Percentiles rank a stretch among this genome's conserved stretches.
Conservation (phyloP, 2,888 invertebrate genomes). For the Philereme vetulata region DNA sequence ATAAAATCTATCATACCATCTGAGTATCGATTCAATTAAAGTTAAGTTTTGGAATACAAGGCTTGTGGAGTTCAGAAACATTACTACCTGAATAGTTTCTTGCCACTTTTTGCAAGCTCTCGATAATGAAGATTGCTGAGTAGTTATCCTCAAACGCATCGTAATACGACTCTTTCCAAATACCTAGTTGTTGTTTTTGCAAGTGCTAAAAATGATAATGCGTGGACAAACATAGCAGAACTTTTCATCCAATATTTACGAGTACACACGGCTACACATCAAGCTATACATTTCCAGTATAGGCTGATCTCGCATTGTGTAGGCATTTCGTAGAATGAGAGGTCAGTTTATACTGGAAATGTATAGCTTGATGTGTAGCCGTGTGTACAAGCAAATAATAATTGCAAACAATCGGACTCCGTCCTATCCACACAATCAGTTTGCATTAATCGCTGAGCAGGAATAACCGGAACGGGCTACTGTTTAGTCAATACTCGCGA, state of each 20-base stretch:
- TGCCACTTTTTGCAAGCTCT: not conserved
- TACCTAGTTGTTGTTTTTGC: slow-evolving; percentile 8
- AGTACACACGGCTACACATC: too few relatives aligned
- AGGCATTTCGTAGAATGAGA: too few relatives aligned
- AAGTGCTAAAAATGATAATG: slow-evolving; percentile 16
- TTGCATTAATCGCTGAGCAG: slow-evolving; percentile 45
- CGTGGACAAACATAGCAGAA: slow-evolving; percentile 30
- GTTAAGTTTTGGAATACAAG: too few relatives aligned
- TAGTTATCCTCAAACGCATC: not conserved
- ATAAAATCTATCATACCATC: not conserved
- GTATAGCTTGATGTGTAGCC: too few relatives aligned
- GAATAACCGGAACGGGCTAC: slow-evolving; percentile 45
- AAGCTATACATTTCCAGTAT: too few relatives aligned
- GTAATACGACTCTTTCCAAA: slow-evolving; percentile 1
- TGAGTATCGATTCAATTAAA: not conserved
- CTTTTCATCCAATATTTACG: slow-evolving; percentile 31
- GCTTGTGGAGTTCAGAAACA: too few relatives aligned
- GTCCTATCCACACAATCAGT: slow-evolving; percentile 42
- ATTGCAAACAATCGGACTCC: slow-evolving; percentile 42
- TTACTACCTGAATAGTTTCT: not conserved
- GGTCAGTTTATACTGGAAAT: too few relatives aligned
- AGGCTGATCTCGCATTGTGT: too few relatives aligned
- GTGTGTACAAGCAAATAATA: slow-evolving; percentile 33
- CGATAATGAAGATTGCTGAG: not conserved
- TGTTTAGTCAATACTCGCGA: slow-evolving; percentile 41